Evolutionary conservation across 2,797 vertebrate species (phyloP).

Genomic region (Nyctibius grandis): DNA sequence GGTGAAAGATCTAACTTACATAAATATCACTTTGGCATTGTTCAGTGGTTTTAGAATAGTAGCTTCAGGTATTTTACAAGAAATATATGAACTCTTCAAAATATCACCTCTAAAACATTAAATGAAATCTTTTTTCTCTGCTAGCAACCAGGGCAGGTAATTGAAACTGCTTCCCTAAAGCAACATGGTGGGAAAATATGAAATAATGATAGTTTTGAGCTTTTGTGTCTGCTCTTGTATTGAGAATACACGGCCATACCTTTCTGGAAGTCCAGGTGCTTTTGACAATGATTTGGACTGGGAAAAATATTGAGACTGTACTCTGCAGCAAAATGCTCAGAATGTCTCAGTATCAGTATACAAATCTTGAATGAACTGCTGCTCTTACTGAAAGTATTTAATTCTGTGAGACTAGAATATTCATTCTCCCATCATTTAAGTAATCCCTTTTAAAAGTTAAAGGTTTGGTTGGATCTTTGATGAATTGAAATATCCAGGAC

Average conservation of each 20-base stretch:
- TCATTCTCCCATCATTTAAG: neutral
- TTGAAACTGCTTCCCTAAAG: neutral
- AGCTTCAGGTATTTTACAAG: neutral
- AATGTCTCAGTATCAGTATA: neutral
- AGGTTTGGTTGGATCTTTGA: neutral
- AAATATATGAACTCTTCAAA: neutral
- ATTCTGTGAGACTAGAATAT: neutral
- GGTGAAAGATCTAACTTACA: neutral
- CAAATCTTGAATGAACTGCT: neutral
- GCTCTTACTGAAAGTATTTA: neutral
- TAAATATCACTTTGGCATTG: neutral
- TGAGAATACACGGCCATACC: neutral
- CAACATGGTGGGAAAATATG: neutral
- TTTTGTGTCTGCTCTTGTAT: neutral
- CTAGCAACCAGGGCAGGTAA: neutral
- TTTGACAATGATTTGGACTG: neutral
- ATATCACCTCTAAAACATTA: neutral
- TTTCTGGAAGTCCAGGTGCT: neutral
- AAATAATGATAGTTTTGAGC: neutral
- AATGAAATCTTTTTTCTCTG: neutral
- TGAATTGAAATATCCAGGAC: neutral
- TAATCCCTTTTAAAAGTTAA: neutral
- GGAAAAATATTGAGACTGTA: neutral
- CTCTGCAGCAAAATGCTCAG: neutral
- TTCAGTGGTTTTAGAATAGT: neutral